A percentile compares a stretch with the other conserved stretches of the same genome.
Evolutionary conservation across 2,797 vertebrate genomes (phyloP).

Genomic region (Fistularia commersonii): DNA sequence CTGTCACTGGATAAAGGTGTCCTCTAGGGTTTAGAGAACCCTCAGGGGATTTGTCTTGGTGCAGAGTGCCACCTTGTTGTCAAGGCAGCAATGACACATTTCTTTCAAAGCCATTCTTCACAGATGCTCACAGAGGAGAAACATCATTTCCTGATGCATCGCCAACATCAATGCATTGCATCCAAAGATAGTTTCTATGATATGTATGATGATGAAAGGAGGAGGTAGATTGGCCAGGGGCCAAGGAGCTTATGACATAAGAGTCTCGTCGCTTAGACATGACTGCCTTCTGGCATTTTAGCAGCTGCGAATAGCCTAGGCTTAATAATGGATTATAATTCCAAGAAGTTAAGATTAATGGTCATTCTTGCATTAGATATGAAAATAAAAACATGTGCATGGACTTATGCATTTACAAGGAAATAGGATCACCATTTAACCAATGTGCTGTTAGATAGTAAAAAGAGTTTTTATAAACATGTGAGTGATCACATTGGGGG

Average conservation of each 20-base stretch:
- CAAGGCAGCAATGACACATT: constrained; percentile 78
- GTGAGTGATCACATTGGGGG: constrained; percentile 29
- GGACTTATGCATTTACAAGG: constrained; percentile 8
- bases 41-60: constrained; percentile 79
- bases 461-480: constrained; percentile 19
- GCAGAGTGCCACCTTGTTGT: constrained; percentile 86
- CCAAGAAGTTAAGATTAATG: neutral
- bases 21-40: constrained; percentile 51
- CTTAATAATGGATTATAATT: constrained; percentile 2
- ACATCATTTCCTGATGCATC: constrained; percentile 42
- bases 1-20: constrained; percentile 54
- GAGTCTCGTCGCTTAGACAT: constrained; percentile 16
- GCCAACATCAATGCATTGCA: constrained; percentile 34
- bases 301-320: constrained; percentile 11
- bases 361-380: neutral
- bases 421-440: constrained; percentile 14
- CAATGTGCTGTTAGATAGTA: neutral
- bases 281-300: constrained; percentile 24
- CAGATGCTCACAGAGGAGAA: constrained; percentile 44
- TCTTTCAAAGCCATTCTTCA: constrained; percentile 59
- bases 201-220: constrained; percentile 38
- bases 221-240: constrained; percentile 29
- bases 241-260: constrained; percentile 31
- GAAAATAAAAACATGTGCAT: neutral
- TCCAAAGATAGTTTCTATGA: constrained; percentile 27